Percentiles rank a stretch among this genome's conserved stretches.
Evolutionary conservation across 2,113 vertebrate genomes (phyloP).

Genomic region (Xenopus laevis): DNA sequence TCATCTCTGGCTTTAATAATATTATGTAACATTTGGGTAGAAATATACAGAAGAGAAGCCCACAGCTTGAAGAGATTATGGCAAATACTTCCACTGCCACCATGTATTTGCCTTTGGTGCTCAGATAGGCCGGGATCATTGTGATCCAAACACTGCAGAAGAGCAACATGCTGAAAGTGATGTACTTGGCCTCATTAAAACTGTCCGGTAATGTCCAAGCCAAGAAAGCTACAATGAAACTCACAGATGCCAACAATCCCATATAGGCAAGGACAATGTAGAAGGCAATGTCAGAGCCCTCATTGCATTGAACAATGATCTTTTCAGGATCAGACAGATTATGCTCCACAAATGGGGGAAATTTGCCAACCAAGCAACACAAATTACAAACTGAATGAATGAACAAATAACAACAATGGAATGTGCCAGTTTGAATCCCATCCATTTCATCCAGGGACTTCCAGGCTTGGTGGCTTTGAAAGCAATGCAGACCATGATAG

Average conservation of each 20-base stretch:
- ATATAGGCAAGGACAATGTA: conserved; percentile 18
- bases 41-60: not conserved
- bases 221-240: conserved; percentile 24
- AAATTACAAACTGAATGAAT: conserved; percentile 21
- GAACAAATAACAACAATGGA: conserved; percentile 41
- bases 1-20: not conserved
- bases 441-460: conserved; percentile 49
- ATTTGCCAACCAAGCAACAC: conserved; percentile 12
- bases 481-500: conserved; percentile 49
- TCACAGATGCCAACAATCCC: conserved; percentile 5
- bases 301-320: conserved; percentile 38
- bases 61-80: not conserved
- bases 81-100: conserved; percentile 4
- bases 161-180: conserved; percentile 1
- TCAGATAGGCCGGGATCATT: conserved; percentile 8
- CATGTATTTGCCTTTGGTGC: conserved; percentile 11
- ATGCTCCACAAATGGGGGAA: conserved; percentile 27
- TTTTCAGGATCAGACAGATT: conserved; percentile 5
- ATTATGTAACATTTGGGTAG: not conserved
- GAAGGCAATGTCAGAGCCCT: conserved; percentile 31
- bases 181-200: conserved; percentile 5
- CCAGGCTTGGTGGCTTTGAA: conserved; percentile 53
- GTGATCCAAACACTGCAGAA: not conserved
- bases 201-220: not conserved
- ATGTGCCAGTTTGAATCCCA: conserved; percentile 31